phyloP scores from a whole-genome alignment of 2,797 vertebrate species.

The Myiotriccus ornatus region DNA sequence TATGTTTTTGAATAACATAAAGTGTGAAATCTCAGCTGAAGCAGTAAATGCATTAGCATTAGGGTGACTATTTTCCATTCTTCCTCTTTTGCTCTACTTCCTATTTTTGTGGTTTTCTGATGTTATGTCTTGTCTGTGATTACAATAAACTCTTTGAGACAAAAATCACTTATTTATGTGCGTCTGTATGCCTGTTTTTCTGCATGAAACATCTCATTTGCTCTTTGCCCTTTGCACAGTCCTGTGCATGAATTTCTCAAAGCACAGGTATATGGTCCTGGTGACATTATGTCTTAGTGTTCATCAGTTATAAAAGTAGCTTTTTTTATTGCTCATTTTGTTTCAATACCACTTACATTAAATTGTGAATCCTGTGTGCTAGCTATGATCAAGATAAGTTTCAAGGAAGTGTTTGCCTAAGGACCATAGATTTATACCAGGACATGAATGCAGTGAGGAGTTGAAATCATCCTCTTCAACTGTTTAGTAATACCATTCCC shows the following conservation, averaged over 20 bases:
- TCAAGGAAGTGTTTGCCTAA: background rate
- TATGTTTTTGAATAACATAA: slow-evolving; percentile 46
- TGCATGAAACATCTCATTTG: background rate
- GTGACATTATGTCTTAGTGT: background rate
- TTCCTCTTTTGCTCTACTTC: slow-evolving; percentile 29
- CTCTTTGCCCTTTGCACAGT: background rate
- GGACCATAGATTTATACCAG: background rate
- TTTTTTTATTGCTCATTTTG: background rate
- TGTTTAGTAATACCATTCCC: background rate
- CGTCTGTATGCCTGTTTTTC: background rate
- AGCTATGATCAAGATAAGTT: background rate
- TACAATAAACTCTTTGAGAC: background rate
- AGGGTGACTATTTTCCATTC: background rate
- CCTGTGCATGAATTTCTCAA: background rate
- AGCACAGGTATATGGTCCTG: background rate
- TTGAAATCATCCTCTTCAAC: background rate
- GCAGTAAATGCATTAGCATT: slow-evolving; percentile 3
- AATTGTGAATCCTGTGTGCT: background rate
- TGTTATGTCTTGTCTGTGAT: background rate
- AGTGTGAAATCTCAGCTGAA: slow-evolving; percentile 48
- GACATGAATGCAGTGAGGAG: background rate
- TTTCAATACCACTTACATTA: background rate
- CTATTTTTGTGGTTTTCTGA: slow-evolving; percentile 30
- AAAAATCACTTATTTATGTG: background rate
- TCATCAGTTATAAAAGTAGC: background rate